Base-by-base conservation (phyloP, 1,140 invertebrate genomes). In the Amyelois transitella region DNA sequence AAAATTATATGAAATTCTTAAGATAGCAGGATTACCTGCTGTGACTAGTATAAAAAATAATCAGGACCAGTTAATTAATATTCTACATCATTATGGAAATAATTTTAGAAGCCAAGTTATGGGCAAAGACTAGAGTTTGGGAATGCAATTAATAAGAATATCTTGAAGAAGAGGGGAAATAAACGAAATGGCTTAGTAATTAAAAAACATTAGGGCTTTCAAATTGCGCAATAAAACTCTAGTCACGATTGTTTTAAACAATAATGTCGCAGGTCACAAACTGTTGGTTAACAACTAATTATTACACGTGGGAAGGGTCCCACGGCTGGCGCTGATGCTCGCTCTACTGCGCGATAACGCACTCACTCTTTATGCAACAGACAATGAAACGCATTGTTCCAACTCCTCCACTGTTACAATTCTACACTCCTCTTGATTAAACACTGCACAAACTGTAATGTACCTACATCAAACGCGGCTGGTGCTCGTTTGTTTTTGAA, bases 251-350 rank as follows among this genome's bases (percentile, higher is more conserved):
- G 32, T 38, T 38, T 38, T 38, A 38, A 14, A 38, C 32, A 48
- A 48, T 21, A 48, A 21, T 51, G 55, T 72, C 50, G 62, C 65
- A 67, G 65, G 22, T 64, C 57, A 60, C 54, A 68, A 76, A 76
- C 75, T 69, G 72, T 80, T 77, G 69, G 72, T 74, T 73, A 81
- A 75, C 62, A 52, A 75, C 62, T 75, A 77, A 77, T 76, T 67
- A 75, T 58, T 49, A 58, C 65, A 69, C 77, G 80, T 86, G 83
- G 66, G 83, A 86, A 75, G 55, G 55, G 55, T 86, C 80, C 59
- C 83, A 86, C 83, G 81, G 54, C 25, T 19, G 6, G 52, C 50
- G 62, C 64, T 66, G 68, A 57, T 57, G 45, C 45, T 55, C 63
- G 71, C 70, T 71, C 66, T 53, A 59, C 60, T 72, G 66, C 58